Conservation (phyloP, 2,113 vertebrate genomes). For the Blennius ocellaris region DNA sequence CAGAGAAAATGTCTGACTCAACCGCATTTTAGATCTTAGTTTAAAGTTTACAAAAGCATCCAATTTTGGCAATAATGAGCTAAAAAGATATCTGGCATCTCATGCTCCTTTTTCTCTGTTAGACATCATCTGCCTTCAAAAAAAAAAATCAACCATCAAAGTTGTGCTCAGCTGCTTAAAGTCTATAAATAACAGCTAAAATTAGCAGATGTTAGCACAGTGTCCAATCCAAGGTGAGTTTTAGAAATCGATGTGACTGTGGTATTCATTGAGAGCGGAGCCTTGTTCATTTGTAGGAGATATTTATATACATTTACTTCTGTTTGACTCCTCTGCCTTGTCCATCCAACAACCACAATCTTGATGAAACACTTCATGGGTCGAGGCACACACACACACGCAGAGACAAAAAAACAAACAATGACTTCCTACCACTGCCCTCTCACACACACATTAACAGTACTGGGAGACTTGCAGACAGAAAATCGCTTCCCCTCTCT, state of each 20-base stretch:
- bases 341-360: not conserved
- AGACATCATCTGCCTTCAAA: not conserved
- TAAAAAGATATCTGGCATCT: not conserved
- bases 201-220: not conserved
- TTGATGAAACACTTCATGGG: conserved; percentile 48
- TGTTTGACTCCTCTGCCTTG: too few relatives aligned
- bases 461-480: conserved; percentile 38
- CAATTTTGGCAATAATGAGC: conserved; percentile 1
- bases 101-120: not conserved
- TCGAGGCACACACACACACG: conserved; percentile 28
- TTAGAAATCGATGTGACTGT: not conserved
- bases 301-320: conserved; percentile 1
- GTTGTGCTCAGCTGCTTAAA: not conserved
- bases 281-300: not conserved
- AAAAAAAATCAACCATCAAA: not conserved
- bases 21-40: conserved; percentile 1
- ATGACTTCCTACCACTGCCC: conserved; percentile 54
- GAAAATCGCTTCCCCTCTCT: conserved; percentile 22
- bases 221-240: not conserved
- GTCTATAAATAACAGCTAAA: not conserved
- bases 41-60: conserved; percentile 1
- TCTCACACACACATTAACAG: conserved; percentile 29
- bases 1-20: conserved; percentile 4
- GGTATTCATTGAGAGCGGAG: not conserved
- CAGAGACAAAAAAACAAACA: conserved; percentile 46